Evolutionary conservation across 2,113 vertebrate genomes (phyloP), one percentile per base, ranked within the genome.

Genomic region (Tychaedon coryphoeus): DNA sequence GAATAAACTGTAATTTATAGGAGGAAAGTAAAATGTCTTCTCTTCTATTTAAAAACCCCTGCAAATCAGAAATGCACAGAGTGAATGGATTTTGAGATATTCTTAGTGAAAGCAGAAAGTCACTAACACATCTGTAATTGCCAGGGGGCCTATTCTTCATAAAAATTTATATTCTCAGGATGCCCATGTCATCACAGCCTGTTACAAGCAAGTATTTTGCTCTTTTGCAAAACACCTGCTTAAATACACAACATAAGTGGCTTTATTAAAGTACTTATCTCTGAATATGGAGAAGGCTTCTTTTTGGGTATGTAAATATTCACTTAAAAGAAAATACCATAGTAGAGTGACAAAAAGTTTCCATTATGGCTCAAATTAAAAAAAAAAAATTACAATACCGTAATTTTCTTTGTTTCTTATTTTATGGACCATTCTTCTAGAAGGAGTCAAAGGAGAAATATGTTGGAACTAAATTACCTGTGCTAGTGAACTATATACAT

Each of bases 201-300:
- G 40, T 83, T 97, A 93, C 43, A 88, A 82, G 82, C 67, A 91
- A 95, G 90, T 90, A 73, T 76, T 90, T 67, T 73, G 70, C 84
- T 96, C 93, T 95, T 98, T 95, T 97, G 91, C 95, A 93, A 97
- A 98, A 96, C 93, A 97, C 95, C 92, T 95, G 78, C 96, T 92
- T 96, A 96, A 97, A 94, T 93, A 93, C 79, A 85, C 61, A 88
- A 67, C 79, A 57, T 88, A 94, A 97, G 93, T 96, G 95, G 91
- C 64, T 97, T 57, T 96, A 96, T 97, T 97, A 95, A 97, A 96
- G 94, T 97, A 94, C 96, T 96, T 95, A 95, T 96, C 95, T 97
- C 84, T 72, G 94, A 97, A 96, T 93, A 95, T 97, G 94, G 70
- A 96, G 93, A 95, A 92, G 86, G 70, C 45, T 97, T 94, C 90